Evolutionary conservation across 1,140 invertebrate species (phyloP).

Genomic region (Hesperophylax magnus): DNA sequence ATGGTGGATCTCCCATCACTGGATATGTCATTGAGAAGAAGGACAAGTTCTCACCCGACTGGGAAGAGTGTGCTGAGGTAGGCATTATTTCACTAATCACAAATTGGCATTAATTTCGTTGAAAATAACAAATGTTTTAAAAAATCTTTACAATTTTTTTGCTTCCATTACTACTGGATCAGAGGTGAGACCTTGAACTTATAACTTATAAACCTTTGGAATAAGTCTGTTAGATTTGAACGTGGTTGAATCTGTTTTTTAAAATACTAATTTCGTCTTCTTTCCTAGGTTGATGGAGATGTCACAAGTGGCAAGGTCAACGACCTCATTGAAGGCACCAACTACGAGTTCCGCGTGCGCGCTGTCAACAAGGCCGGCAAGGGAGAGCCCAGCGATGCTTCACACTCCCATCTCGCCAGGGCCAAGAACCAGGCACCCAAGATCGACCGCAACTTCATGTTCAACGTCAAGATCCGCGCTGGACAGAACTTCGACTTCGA

Average conservation of each 20-base stretch:
- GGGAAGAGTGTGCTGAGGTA: conserved; percentile 88
- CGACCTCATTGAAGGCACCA: conserved; percentile 91
- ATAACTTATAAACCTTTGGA: background rate
- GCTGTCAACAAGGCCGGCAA: conserved; percentile 96
- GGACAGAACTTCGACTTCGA: conserved; percentile 95
- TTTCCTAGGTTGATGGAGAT: conserved; percentile 79
- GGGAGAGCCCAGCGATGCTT: conserved; percentile 91
- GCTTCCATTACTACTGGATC: background rate
- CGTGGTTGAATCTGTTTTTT: background rate
- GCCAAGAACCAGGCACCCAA: conserved; percentile 93
- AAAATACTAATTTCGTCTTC: background rate
- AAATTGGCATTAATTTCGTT: no score
- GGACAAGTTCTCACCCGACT: conserved; percentile 89
- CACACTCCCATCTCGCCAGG: conserved; percentile 89
- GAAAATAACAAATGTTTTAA: background rate
- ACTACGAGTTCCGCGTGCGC: conserved; percentile 94
- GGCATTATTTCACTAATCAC: background rate
- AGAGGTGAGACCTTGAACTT: background rate
- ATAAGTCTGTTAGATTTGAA: no score
- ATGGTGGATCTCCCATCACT: conserved; percentile 92
- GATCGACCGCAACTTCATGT: conserved; percentile 94
- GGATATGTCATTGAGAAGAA: conserved; percentile 97
- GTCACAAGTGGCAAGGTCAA: conserved; percentile 86
- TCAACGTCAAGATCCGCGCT: conserved; percentile 92
- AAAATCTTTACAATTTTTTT: background rate